These are phyloP conservation scores for Caracal caracal DNA, from an alignment of 2,113 vertebrate species.

Conservation along the genomic window DNA sequence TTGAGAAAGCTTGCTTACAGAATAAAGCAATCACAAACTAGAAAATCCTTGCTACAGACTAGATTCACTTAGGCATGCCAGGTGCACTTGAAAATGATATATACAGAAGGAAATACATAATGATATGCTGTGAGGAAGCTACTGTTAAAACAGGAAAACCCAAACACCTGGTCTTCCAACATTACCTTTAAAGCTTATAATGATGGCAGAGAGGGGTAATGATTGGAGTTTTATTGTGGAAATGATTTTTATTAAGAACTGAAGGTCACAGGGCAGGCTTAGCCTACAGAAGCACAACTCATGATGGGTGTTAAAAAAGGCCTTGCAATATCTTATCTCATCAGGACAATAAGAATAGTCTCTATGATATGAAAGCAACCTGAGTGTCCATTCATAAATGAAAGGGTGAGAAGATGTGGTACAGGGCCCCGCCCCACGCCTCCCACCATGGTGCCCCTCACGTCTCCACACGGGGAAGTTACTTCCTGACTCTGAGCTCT, in stretches of 20 bases:
- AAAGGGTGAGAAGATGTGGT: background rate
- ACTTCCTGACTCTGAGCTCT: background rate
- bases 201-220: background rate
- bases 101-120: background rate
- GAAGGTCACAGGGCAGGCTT: background rate
- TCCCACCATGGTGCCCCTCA: fast-evolving
- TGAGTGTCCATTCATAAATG: background rate
- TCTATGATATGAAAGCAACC: background rate
- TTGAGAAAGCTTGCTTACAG: background rate
- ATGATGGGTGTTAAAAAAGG: background rate
- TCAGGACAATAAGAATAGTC: background rate
- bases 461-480: background rate
- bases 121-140: background rate
- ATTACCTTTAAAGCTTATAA: slow-evolving; percentile 32
- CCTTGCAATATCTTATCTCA: background rate
- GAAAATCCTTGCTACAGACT: slow-evolving; percentile 1
- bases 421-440: too few species aligned
- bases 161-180: background rate
- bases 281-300: background rate
- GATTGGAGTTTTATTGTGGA: background rate
- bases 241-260: background rate
- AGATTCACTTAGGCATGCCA: background rate
- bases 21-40: background rate
- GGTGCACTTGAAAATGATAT: background rate
- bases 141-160: background rate